Evolutionary conservation across 2,113 vertebrate genomes (phyloP).

Genomic region (Lates calcarifer): DNA sequence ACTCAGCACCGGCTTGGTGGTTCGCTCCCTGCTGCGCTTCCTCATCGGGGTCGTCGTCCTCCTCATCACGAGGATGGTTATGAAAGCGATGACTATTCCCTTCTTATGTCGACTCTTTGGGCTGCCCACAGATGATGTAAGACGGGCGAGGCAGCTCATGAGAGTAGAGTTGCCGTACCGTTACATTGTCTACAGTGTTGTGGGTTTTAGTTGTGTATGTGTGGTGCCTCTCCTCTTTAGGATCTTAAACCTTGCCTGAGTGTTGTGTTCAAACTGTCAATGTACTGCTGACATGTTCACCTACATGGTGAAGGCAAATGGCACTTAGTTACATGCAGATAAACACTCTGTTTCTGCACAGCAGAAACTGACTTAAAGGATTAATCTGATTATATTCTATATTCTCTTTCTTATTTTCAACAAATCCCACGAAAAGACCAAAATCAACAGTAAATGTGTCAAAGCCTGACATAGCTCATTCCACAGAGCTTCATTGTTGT

Average conservation of each 20-base stretch:
- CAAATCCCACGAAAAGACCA: conserved; percentile 22
- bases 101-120: conserved; percentile 89
- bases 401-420: background rate
- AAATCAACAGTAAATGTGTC: background rate
- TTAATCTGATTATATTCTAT: conserved; percentile 35
- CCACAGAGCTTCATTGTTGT: background rate
- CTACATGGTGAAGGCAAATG: conserved; percentile 16
- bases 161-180: conserved; percentile 95
- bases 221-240: conserved; percentile 90
- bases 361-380: conserved; percentile 21
- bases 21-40: conserved; percentile 87
- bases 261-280: conserved; percentile 31
- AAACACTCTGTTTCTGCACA: conserved; percentile 19
- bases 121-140: conserved; percentile 85
- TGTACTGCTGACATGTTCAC: conserved; percentile 40
- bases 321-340: conserved; percentile 34
- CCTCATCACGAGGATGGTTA: conserved; percentile 85
- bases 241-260: conserved; percentile 89
- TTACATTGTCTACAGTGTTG: conserved; percentile 92
- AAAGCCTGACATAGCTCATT: background rate
- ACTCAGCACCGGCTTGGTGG: conserved; percentile 82
- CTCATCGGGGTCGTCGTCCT: conserved; percentile 88
- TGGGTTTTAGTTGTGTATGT: conserved; percentile 92
- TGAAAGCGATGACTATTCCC: conserved; percentile 93
- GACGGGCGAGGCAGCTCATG: conserved; percentile 91